phyloP scores from a whole-genome alignment of 2,888 invertebrate species.

The Eueremaeus valkanovi region DNA sequence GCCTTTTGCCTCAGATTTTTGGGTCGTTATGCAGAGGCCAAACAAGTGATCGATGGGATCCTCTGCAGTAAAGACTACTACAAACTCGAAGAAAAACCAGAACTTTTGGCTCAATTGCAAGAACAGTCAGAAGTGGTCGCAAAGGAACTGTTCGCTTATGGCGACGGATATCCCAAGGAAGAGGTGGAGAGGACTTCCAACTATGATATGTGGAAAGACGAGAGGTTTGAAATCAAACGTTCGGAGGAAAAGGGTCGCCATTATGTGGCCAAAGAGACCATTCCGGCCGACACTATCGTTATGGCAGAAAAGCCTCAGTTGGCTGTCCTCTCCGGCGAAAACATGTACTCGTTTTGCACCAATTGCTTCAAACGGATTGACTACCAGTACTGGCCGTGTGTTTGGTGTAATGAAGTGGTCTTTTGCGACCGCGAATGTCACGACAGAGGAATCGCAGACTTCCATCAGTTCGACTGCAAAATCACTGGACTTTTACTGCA shows the following conservation, averaged over 20 bases:
- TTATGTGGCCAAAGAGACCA: background rate
- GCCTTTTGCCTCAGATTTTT: background rate
- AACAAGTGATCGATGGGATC: background rate
- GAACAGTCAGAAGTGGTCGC: background rate
- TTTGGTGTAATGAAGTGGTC: slow-evolving; percentile 16
- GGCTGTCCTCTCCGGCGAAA: background rate
- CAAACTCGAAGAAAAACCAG: background rate
- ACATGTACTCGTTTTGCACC: background rate
- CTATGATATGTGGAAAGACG: background rate
- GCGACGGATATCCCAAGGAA: background rate
- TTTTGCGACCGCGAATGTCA: slow-evolving; percentile 3
- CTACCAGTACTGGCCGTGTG: slow-evolving; percentile 14
- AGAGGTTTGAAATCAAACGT: background rate
- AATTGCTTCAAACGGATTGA: background rate
- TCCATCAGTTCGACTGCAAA: background rate
- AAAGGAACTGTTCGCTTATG: background rate
- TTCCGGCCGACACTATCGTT: background rate
- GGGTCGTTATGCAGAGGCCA: background rate
- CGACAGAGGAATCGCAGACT: background rate
- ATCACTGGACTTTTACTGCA: background rate
- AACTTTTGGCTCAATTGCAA: background rate
- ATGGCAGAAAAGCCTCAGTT: background rate
- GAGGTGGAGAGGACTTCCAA: background rate
- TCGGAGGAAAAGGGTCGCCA: background rate
- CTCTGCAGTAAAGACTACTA: background rate